phyloP scores from a whole-genome alignment of 2,888 invertebrate species.

The Tryphoninae sp. region DNA sequence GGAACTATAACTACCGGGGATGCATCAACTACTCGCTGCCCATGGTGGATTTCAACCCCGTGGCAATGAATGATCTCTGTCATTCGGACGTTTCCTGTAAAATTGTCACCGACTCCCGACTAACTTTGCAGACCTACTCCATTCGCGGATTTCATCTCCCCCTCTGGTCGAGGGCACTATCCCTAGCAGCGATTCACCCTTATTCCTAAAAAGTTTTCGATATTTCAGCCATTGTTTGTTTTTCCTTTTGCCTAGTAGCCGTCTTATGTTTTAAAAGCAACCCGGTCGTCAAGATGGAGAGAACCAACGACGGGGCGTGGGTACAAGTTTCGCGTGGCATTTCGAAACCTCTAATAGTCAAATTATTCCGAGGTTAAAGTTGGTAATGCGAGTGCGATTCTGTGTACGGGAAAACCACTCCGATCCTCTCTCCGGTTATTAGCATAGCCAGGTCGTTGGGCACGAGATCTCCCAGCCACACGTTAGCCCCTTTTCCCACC shows the following conservation, averaged over 20 bases:
- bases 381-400: constrained; percentile 79
- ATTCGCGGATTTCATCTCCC: constrained; percentile 1
- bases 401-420: constrained; percentile 76
- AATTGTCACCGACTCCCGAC: not conserved
- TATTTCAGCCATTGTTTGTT: no score
- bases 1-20: constrained; percentile 39
- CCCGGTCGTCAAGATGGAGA: constrained; percentile 1
- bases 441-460: constrained; percentile 74
- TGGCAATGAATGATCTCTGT: constrained; percentile 43
- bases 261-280: not conserved
- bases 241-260: no score
- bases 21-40: constrained; percentile 44
- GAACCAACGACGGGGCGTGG: constrained; percentile 5
- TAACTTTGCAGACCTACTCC: not conserved
- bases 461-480: constrained; percentile 57
- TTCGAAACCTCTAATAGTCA: constrained; percentile 75
- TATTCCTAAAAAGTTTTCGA: no score
- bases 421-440: constrained; percentile 76
- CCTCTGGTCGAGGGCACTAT: no score
- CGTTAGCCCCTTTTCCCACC: constrained; percentile 45
- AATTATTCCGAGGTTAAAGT: constrained; percentile 78
- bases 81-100: constrained; percentile 36
- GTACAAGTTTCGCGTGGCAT: constrained; percentile 39
- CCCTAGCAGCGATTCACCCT: not conserved
- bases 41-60: constrained; percentile 16